These are phyloP conservation scores for Nannospalax galili DNA, from an alignment of 2,113 vertebrate species.

Conservation along the genomic window DNA sequence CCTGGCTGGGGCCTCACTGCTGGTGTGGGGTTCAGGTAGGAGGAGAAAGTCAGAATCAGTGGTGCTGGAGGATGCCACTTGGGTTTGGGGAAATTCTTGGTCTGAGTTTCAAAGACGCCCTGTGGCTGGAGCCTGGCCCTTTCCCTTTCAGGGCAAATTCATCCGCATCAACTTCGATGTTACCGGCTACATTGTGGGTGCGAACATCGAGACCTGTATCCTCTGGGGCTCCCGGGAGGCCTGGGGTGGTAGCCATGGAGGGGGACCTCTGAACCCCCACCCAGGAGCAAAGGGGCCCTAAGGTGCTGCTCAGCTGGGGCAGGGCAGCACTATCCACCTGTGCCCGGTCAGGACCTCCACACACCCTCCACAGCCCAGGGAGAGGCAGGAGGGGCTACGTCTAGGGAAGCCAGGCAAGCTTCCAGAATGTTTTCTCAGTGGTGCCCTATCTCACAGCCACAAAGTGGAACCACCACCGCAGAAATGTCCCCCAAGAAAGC, in stretches of 20 bases:
- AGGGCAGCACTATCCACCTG: accelerated
- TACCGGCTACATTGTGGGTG: conserved; percentile 95
- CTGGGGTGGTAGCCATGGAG: not conserved
- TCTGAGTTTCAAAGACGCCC: too few species aligned
- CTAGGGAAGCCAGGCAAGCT: not conserved
- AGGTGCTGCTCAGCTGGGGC: too few species aligned
- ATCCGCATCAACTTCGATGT: conserved; percentile 96
- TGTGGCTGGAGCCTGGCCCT: accelerated
- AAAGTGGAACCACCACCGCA: accelerated
- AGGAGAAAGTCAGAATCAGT: not conserved
- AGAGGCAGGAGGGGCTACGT: too few species aligned
- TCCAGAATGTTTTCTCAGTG: not conserved
- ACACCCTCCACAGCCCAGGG: too few species aligned
- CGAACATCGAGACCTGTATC: conserved; percentile 98
- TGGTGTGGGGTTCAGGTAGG: not conserved
- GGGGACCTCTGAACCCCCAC: not conserved
- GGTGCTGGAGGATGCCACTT: not conserved
- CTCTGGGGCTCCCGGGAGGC: conserved; percentile 51
- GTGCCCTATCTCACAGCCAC: too few species aligned
- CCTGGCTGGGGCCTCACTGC: accelerated
- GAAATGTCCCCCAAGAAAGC: not conserved
- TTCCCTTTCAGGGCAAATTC: conserved; percentile 90
- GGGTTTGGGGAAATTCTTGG: too few species aligned
- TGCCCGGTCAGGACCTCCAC: too few species aligned
- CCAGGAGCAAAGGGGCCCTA: not conserved